Base-by-base conservation (phyloP, 2,113 vertebrate species). In the Phycodurus eques region DNA sequence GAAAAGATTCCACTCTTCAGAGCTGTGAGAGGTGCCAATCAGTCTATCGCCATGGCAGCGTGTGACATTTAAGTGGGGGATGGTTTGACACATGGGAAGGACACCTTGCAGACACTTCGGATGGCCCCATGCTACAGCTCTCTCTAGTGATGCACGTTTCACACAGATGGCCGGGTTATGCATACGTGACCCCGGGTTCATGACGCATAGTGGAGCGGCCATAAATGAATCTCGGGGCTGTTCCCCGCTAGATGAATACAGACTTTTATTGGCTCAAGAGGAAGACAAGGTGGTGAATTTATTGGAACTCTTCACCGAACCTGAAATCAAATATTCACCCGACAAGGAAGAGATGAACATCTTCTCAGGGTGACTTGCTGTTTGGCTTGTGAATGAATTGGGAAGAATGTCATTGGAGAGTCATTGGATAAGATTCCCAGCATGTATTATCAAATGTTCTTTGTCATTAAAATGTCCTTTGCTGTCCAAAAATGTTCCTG, bases 111-210 rank as follows among this genome's bases (percentile, higher is more conserved):
- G 71, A 80, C 80, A 39, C 73, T 35, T 62, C 3, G 31, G 77
- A 72, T 76, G n/a, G 15, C 71, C 77, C 49, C 7, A 68, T 27
- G 43, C 76, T 44, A 73, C 79, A 64, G 77, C 68, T 80, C 70
- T 80, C 70, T 75, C 76, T 68, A 83, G 75, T 73, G 47, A 81
- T 89, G 82, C 87, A 88, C 82, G 83, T 83, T 90, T 88, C 76
- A 85, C 76, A 71, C 78, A 90, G 85, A 92, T 90, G 88, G 80
- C 75, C 77, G 62, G 71, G 86, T 85, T 82, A 87, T 88, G 81
- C 88, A 85, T 81, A 85, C 70, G 76, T 74, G 77, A 77, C 78
- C 73, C 72, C 11, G 77, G 72, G 86, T 89, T 89, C 81, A 85
- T 79, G 80, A 44, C 75, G 80, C 70, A 20, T 73, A 74, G 68